These are phyloP conservation scores for Thumatha senex DNA, from an alignment of 2,888 invertebrate species.

Conservation along the genomic window DNA sequence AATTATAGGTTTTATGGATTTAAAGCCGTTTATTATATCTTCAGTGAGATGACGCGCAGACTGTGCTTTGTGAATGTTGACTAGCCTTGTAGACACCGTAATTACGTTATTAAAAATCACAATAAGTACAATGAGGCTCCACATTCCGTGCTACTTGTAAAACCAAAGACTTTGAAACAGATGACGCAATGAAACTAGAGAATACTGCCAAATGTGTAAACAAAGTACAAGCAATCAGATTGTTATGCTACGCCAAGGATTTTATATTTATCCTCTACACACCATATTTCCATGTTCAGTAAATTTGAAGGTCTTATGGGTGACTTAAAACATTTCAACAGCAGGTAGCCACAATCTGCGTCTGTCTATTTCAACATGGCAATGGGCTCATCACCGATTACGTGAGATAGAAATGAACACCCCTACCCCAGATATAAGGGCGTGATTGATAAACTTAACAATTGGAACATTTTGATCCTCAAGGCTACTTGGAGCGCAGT, in stretches of 20 bases:
- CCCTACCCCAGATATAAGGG: no score
- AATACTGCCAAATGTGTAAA: not conserved
- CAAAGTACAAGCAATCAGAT: conserved; percentile 7
- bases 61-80: not conserved
- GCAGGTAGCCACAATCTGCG: no score
- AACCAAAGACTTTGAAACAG: not conserved
- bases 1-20: not conserved
- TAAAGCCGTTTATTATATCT: not conserved
- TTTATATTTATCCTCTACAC: conserved; percentile 1
- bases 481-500: no score
- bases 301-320: no score
- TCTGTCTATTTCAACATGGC: no score
- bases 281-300: no score
- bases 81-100: not conserved
- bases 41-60: not conserved
- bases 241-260: conserved; percentile 19
- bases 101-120: not conserved
- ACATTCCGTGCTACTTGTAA: not conserved
- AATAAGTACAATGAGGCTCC: not conserved
- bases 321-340: no score
- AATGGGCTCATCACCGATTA: no score
- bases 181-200: not conserved
- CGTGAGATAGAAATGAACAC: no score
- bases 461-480: no score
- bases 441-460: no score